Evolutionary conservation across 2,797 vertebrate species (phyloP).

Genomic region (Diceros bicornis): DNA sequence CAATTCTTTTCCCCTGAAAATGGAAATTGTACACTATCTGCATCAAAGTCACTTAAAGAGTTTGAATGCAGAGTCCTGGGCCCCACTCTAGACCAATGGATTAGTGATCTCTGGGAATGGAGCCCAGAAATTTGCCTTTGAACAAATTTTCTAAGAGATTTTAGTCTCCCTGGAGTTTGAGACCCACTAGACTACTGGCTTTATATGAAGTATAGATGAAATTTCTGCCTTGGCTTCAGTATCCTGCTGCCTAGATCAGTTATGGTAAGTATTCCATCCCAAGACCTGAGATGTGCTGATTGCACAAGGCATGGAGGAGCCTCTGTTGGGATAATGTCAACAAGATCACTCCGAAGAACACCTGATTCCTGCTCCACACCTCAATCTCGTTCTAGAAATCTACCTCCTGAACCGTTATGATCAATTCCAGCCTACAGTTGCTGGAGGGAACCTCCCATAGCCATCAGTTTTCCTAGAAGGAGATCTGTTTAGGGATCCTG

Average conservation of each 20-base stretch:
- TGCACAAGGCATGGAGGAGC: fast-evolving
- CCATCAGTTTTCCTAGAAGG: constrained; percentile 19
- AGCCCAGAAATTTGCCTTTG: not conserved
- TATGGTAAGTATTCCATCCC: not conserved
- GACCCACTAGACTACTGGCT: not conserved
- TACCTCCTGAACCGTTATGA: not conserved
- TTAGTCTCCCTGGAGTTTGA: not conserved
- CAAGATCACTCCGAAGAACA: not conserved
- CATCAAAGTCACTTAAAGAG: not conserved
- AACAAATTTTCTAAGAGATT: not conserved
- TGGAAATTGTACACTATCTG: not conserved
- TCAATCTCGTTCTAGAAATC: not conserved
- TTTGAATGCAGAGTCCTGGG: not conserved
- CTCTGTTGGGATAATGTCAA: not conserved
- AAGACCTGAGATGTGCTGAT: not conserved
- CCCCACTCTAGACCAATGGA: not conserved
- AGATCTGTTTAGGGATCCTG: not conserved
- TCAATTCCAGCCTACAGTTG: not conserved
- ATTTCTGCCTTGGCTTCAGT: not conserved
- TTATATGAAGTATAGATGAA: not conserved
- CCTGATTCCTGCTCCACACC: not conserved
- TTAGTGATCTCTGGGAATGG: not conserved
- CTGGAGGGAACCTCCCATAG: not conserved
- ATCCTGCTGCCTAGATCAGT: not conserved
- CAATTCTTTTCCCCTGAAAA: not conserved